Evolutionary conservation across 2,797 vertebrate genomes (phyloP).

Genomic region (Gila robusta): DNA sequence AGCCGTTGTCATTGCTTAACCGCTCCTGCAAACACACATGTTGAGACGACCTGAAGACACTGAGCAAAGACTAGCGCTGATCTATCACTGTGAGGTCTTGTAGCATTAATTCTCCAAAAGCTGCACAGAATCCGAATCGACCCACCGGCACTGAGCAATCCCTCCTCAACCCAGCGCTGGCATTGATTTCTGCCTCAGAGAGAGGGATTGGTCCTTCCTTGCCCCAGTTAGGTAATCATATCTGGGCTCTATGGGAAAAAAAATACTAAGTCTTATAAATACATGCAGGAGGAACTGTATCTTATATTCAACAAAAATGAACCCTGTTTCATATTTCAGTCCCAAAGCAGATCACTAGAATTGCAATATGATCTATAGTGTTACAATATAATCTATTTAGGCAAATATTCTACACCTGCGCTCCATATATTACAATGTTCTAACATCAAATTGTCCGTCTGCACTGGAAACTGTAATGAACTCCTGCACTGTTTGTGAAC

Average conservation of each 20-base stretch:
- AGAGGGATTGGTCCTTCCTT: conserved; percentile 3
- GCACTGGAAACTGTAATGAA: conserved; percentile 3
- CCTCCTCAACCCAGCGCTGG: neutral
- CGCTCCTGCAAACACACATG: neutral
- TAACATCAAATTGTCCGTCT: neutral
- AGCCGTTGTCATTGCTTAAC: neutral
- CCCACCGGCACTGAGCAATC: conserved; percentile 6
- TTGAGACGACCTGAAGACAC: conserved; percentile 25
- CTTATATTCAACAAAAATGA: neutral
- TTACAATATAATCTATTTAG: conserved; percentile 1
- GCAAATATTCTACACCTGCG: neutral
- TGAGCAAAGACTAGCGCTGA: neutral
- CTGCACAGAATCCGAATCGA: neutral
- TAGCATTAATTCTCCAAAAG: conserved; percentile 29
- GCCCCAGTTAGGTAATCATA: conserved; percentile 30
- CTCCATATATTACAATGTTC: neutral
- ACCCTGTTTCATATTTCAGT: conserved; percentile 5
- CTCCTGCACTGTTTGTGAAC: neutral
- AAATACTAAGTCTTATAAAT: conserved; percentile 15
- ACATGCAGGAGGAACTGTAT: neutral
- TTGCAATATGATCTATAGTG: neutral
- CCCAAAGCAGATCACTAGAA: neutral
- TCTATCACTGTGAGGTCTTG: conserved; percentile 19
- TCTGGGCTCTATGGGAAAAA: neutral
- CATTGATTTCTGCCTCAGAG: conserved; percentile 32